phyloP scores from a whole-genome alignment of 1,140 invertebrate genomes.

The Drosophila kurseongensis region DNA sequence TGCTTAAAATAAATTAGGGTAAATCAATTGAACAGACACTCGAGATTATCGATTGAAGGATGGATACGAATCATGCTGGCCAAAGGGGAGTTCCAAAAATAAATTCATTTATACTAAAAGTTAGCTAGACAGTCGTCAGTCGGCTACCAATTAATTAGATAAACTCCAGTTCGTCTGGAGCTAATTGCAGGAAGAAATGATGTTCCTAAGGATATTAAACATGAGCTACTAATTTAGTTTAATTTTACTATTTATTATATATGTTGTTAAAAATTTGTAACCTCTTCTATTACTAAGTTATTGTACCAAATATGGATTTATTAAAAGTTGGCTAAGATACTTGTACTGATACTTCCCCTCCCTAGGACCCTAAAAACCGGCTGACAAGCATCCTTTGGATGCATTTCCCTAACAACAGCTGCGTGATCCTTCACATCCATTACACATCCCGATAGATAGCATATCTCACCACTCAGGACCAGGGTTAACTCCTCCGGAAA shows the following conservation, averaged over 20 bases:
- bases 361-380: too few species aligned
- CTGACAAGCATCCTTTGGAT: not conserved
- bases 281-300: too few species aligned
- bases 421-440: slow-evolving; percentile 9
- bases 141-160: too few species aligned
- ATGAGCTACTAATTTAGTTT: too few species aligned
- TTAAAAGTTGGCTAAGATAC: too few species aligned
- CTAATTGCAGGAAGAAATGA: too few species aligned
- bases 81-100: slow-evolving; percentile 4
- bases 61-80: slow-evolving; percentile 3
- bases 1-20: slow-evolving; percentile 36
- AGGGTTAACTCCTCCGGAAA: slow-evolving; percentile 23
- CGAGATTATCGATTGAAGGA: slow-evolving; percentile 29
- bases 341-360: too few species aligned
- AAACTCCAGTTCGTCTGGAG: too few species aligned
- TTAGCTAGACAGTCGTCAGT: not conserved
- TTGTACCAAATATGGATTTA: too few species aligned
- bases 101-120: not conserved
- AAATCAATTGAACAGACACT: slow-evolving; percentile 30
- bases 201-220: too few species aligned
- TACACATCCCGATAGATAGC: slow-evolving; percentile 18
- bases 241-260: too few species aligned
- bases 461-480: slow-evolving; percentile 30
- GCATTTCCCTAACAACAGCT: slow-evolving; percentile 8
- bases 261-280: too few species aligned